Percentiles rank a stretch among this genome's conserved stretches.
These are phyloP conservation scores for Dryobates pubescens DNA, from an alignment of 2,797 vertebrate species.

Conservation along the genomic window DNA sequence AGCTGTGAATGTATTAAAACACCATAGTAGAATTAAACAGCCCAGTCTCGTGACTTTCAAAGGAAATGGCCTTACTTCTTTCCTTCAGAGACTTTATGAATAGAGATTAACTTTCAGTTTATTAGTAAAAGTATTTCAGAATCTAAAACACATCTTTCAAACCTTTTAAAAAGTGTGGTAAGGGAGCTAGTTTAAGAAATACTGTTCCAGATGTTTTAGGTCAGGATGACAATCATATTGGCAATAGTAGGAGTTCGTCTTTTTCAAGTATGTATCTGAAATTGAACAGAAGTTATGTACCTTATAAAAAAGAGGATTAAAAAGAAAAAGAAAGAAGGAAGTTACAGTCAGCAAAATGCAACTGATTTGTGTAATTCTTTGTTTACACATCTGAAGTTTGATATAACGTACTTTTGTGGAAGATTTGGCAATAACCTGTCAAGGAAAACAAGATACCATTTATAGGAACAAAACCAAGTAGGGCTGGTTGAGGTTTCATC, in stretches of 20 bases:
- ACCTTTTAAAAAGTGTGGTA: neutral
- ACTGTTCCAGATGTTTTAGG: neutral
- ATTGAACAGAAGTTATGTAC: neutral
- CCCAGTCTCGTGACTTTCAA: neutral
- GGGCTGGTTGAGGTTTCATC: neutral
- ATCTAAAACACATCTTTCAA: neutral
- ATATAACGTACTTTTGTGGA: neutral
- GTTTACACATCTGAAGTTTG: neutral
- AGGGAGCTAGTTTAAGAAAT: neutral
- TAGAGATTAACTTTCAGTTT: neutral
- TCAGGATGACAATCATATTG: neutral
- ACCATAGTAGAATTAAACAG: neutral
- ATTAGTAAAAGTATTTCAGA: neutral
- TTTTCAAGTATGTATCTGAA: neutral
- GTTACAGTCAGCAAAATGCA: neutral
- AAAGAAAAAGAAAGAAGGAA: neutral
- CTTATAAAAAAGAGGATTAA: neutral
- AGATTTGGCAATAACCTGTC: neutral
- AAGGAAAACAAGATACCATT: neutral
- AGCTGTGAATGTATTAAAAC: neutral
- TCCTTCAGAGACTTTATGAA: neutral
- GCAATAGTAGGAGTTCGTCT: neutral
- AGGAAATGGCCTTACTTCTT: neutral
- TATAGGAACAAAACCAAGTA: neutral
- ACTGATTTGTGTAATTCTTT: neutral